Evolutionary conservation across 23 tunicate species (phyloP), one percentile per base, ranked within the genome.

Genomic region (Styela plicata): DNA sequence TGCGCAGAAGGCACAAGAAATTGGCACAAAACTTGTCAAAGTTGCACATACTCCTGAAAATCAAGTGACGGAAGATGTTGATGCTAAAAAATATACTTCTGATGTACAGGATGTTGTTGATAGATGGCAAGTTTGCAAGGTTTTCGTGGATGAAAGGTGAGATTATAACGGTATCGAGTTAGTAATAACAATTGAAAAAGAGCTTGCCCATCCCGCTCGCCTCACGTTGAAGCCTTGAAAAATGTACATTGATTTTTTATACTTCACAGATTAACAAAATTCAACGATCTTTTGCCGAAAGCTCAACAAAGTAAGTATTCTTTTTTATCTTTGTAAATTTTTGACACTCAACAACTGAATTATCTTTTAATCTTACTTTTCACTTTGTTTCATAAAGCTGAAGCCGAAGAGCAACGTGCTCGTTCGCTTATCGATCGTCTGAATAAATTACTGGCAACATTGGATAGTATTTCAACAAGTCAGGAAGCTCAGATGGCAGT

Each of bases 251-350:
- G n/a, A n/a, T 13, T 44, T 44, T 44, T 44, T 44, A 44, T 13
- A 5, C 13, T 44, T 71, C 74, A 22, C 34, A 91, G 97, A 52
- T 69, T 91, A 32, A 52, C 73, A 17, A 71, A 78, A 70, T 66
- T 91, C 53, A 76, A 26, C 22, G 82, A 86, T 23, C 21, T 91
- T 0, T 84, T 91, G 65, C 97, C 97, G 25, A 86, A 86, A 91
- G 90, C 85, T 0, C 87, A 91, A 63, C 89, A 90, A 82, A 86
- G 96, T 90, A 70, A 67, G 74, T 22, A 36, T 10, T 30, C 22
- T 26, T 76, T 33, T 44, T 36, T 0, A 31, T 28, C 23, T 1
- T 74, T 74, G 21, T 31, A 18, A 17, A 18, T 31, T 24, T 25
- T 25, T 74, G 17, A 18, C 23, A 20, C 79, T 20, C 17, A 26